Base-by-base conservation (phyloP, 1,140 invertebrate genomes). In the Globodera rostochiensis region DNA sequence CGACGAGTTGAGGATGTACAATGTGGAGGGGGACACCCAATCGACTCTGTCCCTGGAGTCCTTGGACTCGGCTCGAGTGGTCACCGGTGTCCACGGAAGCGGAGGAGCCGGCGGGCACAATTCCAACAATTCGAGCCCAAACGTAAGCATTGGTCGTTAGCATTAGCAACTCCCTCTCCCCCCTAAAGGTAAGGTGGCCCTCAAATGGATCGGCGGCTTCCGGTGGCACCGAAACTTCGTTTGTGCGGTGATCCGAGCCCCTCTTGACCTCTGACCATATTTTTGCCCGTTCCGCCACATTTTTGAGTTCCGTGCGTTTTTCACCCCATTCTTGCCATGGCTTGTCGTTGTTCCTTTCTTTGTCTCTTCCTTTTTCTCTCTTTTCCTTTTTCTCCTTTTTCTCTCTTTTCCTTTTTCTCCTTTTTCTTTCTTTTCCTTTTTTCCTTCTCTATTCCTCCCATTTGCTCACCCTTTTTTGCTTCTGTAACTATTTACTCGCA, bases 1-100 rank as follows among this genome's bases (percentile, higher is more conserved):
- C 80, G 88, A 89, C 77, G 88, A 89, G 74, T 66, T 89, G 19
- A 70, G 88, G 67, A 88, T 90, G 77, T 89, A 89, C 73, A 87
- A 90, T 73, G 82, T 84, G 47, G 88, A 89, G 80, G 85, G 87
- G n/a, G 88, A 89, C 69, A 87, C 87, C 46, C 84, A 88, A 36
- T 90, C 88, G 6, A 88, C 84, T 15, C 82, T 90, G 25, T 85
- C 84, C 13, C 73, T 89, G 73, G 88, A 90, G 60, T 88, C 86
- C 1, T 79, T 87, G 6, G 86, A 88, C 53, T 87, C 86, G 8
- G 75, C 87, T 36, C 78, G 80, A 19, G 75, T 78, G 9, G 64
- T 70, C 21, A 69, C 46, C 11, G 69, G 13, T 3, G 50, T 36
- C 25, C 66, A 49, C 46, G 57, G 57, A 13, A 15, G 57, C 6